Evolutionary conservation across 2,113 vertebrate genomes (phyloP).

Genomic region (Calyptommatus sinebrachiatus): DNA sequence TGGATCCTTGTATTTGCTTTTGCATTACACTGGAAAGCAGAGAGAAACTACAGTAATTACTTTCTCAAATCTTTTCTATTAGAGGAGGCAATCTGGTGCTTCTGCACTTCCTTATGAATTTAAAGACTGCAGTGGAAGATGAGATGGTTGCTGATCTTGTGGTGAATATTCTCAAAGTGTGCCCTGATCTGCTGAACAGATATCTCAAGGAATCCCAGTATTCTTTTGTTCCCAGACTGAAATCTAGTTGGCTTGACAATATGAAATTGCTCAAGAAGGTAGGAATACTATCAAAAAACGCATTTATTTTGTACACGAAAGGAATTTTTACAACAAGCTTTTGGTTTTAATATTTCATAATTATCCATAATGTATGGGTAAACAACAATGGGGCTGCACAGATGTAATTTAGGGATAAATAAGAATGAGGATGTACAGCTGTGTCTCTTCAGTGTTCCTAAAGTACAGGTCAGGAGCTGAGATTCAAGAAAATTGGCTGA

Average conservation of each 20-base stretch:
- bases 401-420: too few relatives aligned
- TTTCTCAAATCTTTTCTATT: slow-evolving; percentile 6
- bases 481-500: too few relatives aligned
- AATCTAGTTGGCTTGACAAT: slow-evolving; percentile 87
- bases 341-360: not conserved
- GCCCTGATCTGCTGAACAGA: slow-evolving; percentile 85
- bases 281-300: not conserved
- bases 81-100: slow-evolving; percentile 91
- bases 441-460: too few relatives aligned
- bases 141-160: slow-evolving; percentile 84
- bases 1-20: not conserved
- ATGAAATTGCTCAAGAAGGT: slow-evolving; percentile 89
- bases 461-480: too few relatives aligned
- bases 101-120: slow-evolving; percentile 85
- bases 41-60: not conserved
- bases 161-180: slow-evolving; percentile 81
- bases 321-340: not conserved
- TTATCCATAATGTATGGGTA: too few relatives aligned
- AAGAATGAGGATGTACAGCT: too few relatives aligned
- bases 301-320: not conserved
- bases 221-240: slow-evolving; percentile 84
- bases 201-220: slow-evolving; percentile 89
- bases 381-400: too few relatives aligned
- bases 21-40: not conserved
- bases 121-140: slow-evolving; percentile 86